Conservation (phyloP, 2,113 vertebrate species). For the Candoia aspera region DNA sequence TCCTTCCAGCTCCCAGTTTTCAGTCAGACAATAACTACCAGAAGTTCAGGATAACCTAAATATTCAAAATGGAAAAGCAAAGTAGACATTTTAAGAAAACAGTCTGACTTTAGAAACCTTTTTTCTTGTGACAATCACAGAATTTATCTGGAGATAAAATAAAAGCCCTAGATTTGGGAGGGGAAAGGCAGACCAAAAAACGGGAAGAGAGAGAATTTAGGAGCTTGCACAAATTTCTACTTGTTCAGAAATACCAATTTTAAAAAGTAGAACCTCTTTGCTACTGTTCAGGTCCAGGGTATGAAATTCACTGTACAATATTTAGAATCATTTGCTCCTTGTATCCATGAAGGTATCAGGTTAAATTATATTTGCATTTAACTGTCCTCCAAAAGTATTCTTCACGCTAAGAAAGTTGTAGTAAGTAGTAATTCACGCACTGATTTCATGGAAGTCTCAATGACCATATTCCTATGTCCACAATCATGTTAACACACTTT, state of each 20-base stretch:
- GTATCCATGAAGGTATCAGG: not conserved
- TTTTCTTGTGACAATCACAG: not conserved
- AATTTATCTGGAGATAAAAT: not conserved
- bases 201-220: no score
- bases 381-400: not conserved
- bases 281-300: no score
- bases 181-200: not conserved
- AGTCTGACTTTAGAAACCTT: not conserved
- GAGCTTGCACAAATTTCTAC: no score
- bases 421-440: no score
- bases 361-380: not conserved
- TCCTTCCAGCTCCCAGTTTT: no score
- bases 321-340: not conserved
- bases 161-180: not conserved
- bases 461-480: no score
- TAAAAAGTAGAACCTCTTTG: not conserved
- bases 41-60: not conserved
- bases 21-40: not conserved
- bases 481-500: no score
- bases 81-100: not conserved
- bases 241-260: not conserved
- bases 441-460: no score
- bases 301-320: not conserved
- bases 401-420: no score
- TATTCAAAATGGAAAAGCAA: not conserved